Evolutionary conservation across 1,140 invertebrate species (phyloP), one percentile per base, ranked within the genome.

Genomic region (Mesaphorura yosii): DNA sequence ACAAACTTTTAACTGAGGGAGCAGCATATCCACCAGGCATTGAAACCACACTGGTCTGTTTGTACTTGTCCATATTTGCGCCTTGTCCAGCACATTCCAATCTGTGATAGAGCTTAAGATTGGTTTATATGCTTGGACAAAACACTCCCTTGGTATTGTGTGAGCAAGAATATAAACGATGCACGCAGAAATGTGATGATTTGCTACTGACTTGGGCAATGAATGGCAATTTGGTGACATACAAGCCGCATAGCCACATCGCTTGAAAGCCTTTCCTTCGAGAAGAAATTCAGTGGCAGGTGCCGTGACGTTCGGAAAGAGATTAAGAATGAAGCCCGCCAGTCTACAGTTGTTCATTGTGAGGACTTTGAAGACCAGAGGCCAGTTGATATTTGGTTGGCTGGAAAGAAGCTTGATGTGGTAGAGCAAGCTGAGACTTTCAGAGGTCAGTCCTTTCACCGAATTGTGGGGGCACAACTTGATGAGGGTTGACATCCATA

Each of bases 381-480:
- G 69, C 83, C 83, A 86, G 53, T 80, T 78, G 0, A 80, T 76
- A 62, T 84, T 81, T 0, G 84, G 83, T 63, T 84, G 83, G n/a
- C 79, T 75, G 37, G 79, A 68, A 4, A 86, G 63, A 0, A 86
- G 77, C 23, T 78, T 76, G 15, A 87, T 62, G 59, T 85, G 26
- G 39, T 41, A 58, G 14, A 61, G 47, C 25, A 14, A 63, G 23
- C 47, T 63, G n/a, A n/a, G n/a, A n/a, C n/a, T n/a, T n/a, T n/a
- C n/a, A n/a, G n/a, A n/a, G n/a, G n/a, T n/a, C n/a, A n/a, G n/a
- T n/a, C n/a, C n/a, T n/a, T n/a, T n/a, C n/a, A n/a, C n/a, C n/a
- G n/a, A n/a, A n/a, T n/a, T n/a, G n/a, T n/a, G n/a, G 28, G 61
- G 53, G 39, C 55, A 55, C 1, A 63, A 20, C 2, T 47, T 34